Evolutionary conservation across 2,888 invertebrate genomes (phyloP).

Genomic region (Apotomis capreana): DNA sequence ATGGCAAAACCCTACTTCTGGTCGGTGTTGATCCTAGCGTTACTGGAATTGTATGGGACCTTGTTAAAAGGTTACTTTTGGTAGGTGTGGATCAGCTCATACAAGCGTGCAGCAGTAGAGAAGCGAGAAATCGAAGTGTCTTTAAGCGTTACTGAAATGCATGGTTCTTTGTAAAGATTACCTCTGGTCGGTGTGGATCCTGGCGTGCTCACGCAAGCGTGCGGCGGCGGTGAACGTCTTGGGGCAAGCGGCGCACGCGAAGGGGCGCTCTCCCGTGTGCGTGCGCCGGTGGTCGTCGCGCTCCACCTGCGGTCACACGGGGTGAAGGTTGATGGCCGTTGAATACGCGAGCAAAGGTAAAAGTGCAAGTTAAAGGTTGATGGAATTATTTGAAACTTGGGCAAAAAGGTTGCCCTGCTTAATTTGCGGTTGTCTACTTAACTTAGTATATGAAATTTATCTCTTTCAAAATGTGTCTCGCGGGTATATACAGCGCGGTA

Average conservation of each 20-base stretch:
- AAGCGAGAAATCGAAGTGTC: conserved; percentile 47
- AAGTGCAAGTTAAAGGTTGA: too few relatives aligned
- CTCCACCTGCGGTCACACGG: conserved; percentile 72
- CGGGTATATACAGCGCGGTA: too few relatives aligned
- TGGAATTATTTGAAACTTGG: too few relatives aligned
- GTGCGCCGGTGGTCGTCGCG: conserved; percentile 81
- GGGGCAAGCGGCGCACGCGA: conserved; percentile 77
- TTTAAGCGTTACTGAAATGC: too few relatives aligned
- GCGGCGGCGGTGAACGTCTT: conserved; percentile 82
- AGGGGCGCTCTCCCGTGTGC: conserved; percentile 80
- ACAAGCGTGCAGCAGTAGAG: conserved; percentile 78
- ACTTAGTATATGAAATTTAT: too few relatives aligned
- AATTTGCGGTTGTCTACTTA: too few relatives aligned
- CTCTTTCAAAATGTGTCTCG: too few relatives aligned
- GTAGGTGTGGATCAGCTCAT: conserved; percentile 55
- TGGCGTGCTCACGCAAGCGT: conserved; percentile 77
- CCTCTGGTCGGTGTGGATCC: conserved; percentile 81
- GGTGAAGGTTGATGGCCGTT: conserved; percentile 24
- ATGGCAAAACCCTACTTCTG: conserved; percentile 62
- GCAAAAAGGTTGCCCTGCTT: too few relatives aligned
- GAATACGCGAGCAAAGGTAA: too few relatives aligned
- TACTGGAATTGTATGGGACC: too few relatives aligned
- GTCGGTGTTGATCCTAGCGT: conserved; percentile 78
- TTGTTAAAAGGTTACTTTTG: too few relatives aligned
- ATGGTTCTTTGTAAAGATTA: conserved; percentile 46